A percentile compares a stretch with the other conserved stretches of the same genome.
phyloP scores from a whole-genome alignment of 2,797 vertebrate genomes.

The Spondyliosoma cantharus region DNA sequence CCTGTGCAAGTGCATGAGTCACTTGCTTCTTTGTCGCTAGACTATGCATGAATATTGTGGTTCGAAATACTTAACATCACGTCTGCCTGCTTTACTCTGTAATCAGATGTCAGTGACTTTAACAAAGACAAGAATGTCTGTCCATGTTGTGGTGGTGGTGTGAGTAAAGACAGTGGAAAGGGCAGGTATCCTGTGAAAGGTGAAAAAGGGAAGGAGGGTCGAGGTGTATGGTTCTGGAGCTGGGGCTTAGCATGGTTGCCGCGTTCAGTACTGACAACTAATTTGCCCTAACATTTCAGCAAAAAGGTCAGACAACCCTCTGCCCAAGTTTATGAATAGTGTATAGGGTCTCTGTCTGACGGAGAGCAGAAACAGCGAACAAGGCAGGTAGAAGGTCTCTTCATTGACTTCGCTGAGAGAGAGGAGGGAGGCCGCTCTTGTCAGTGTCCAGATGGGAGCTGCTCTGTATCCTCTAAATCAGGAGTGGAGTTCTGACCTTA shows the following conservation, averaged over 20 bases:
- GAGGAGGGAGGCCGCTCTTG: conserved; percentile 51
- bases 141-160: neutral
- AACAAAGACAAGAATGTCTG: conserved; percentile 17
- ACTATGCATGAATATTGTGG: neutral
- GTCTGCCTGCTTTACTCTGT: neutral
- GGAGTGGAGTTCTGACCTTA: conserved; percentile 69
- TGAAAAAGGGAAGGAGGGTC: neutral
- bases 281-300: conserved; percentile 85
- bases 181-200: conserved; percentile 42
- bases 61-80: neutral
- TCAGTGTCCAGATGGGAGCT: conserved; percentile 71
- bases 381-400: conserved; percentile 69
- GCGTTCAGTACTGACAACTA: conserved; percentile 80
- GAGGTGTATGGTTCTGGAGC: conserved; percentile 22
- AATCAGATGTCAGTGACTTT: neutral
- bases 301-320: conserved; percentile 84
- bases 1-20: neutral
- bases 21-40: neutral
- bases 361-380: conserved; percentile 55
- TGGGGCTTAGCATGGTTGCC: conserved; percentile 70
- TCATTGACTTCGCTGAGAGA: conserved; percentile 66
- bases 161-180: conserved; percentile 33
- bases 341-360: conserved; percentile 63
- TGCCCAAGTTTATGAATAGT: conserved; percentile 78
- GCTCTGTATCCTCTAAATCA: conserved; percentile 64